Conservation (phyloP, 2,888 invertebrate species). For the Ormyrus labotus region DNA sequence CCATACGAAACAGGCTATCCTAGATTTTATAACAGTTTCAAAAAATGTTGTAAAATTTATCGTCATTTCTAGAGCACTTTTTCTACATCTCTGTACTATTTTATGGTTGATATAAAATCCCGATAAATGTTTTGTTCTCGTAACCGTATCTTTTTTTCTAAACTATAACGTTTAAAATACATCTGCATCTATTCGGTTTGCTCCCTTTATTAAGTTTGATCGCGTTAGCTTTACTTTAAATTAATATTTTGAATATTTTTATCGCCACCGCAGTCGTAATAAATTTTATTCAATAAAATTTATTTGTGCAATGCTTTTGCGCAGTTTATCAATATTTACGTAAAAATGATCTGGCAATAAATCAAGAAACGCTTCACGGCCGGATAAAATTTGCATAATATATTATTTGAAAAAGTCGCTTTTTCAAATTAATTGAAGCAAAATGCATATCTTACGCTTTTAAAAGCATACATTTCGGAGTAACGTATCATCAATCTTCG, state of each 20-base stretch:
- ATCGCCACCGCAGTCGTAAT: too few relatives aligned
- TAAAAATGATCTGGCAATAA: too few relatives aligned
- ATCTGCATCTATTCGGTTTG: too few relatives aligned
- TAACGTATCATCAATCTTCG: too few relatives aligned
- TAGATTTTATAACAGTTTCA: constrained; percentile 17
- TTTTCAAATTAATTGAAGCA: neutral
- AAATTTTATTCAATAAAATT: too few relatives aligned
- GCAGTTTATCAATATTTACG: neutral
- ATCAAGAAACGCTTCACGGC: neutral
- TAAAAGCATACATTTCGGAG: too few relatives aligned
- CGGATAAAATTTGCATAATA: neutral
- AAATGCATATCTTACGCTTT: too few relatives aligned
- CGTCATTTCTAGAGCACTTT: neutral
- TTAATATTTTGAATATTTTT: too few relatives aligned
- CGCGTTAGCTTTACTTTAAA: too few relatives aligned
- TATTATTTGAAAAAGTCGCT: neutral
- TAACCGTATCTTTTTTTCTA: neutral
- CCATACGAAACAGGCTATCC: neutral
- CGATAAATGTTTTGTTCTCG: neutral
- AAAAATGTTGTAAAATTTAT: constrained; percentile 35
- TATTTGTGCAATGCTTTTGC: neutral
- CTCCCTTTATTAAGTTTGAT: too few relatives aligned
- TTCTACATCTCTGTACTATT: neutral
- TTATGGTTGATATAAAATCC: constrained; percentile 17
- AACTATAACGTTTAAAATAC: neutral